Evolutionary conservation across 2,888 invertebrate genomes (phyloP).

Genomic region (Hypomecis punctinalis): DNA sequence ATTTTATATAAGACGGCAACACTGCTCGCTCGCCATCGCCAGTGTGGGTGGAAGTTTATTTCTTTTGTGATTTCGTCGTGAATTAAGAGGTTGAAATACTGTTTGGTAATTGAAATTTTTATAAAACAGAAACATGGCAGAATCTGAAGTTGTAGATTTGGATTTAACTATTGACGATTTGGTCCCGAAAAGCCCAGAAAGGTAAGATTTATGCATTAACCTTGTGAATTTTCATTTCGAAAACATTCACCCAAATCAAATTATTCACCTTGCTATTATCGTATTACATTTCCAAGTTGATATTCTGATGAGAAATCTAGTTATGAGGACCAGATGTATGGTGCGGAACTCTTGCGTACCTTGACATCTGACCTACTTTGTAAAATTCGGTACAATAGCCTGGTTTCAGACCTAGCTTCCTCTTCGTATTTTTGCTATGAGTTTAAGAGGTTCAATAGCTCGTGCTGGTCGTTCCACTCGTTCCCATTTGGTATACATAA

Average conservation of each 20-base stretch:
- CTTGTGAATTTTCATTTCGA: constrained; percentile 18
- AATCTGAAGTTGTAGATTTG: constrained; percentile 74
- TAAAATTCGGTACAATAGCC: constrained; percentile 45
- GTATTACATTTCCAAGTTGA: constrained; percentile 1
- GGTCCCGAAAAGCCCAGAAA: constrained; percentile 81
- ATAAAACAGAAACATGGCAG: constrained; percentile 69
- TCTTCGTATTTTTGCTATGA: constrained; percentile 5
- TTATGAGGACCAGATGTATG: background rate
- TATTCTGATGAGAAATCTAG: background rate
- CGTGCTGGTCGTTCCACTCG: too few species aligned
- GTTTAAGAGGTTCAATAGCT: too few species aligned
- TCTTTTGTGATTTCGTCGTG: constrained; percentile 72
- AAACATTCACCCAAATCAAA: constrained; percentile 10
- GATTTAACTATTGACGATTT: constrained; percentile 80
- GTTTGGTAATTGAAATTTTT: constrained; percentile 50
- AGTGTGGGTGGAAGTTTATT: constrained; percentile 49
- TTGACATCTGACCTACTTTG: constrained; percentile 75
- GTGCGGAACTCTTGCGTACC: constrained; percentile 44
- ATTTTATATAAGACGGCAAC: too few species aligned
- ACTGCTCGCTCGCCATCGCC: background rate
- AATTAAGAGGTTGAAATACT: constrained; percentile 62
- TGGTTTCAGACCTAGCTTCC: constrained; percentile 11
- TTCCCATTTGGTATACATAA: too few species aligned
- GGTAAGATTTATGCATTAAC: constrained; percentile 56
- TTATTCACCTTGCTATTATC: background rate